Base-by-base conservation (phyloP, 2,888 invertebrate species). In the Carabus problematicus region DNA sequence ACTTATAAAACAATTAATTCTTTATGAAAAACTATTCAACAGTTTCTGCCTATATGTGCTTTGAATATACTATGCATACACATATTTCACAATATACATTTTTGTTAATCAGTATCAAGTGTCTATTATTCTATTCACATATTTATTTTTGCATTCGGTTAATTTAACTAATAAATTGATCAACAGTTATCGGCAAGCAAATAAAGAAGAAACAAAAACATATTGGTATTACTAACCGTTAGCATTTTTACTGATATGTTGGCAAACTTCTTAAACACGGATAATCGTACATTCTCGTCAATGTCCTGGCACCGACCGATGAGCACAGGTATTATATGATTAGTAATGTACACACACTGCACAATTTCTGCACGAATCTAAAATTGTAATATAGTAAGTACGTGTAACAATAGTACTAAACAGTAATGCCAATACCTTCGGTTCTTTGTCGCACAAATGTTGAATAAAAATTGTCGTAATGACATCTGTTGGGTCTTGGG, bases 231-330 rank as follows among this genome's bases (percentile, higher is more conserved):
- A 29, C 29, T 29, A 29, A 66, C 66, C 40, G 40, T 56, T 11
- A 64, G 56, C 14, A 42, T 56, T 29, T 64, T 55, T 6, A 55
- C 55, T 12, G 64, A 59, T 18, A 66, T 66, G 29, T 59, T 43
- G 8, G 59, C 58, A 47, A 59, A 29, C 49, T 47, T 66, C 49
- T 59, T 66, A 39, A 45, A 66, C 9, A 18, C 41, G 8, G 66
- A 49, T 8, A 66, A 14, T 41, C 66, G 47, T 16, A 66, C 66
- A 4, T 45, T 58, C 40, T 58, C 59, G 43, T 66, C 66, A n/a
- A 59, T 12, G 40, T 66, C 66, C 47, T 59, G 14, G 12, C 58
- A 58, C 3, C 66, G 66, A 8, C 9, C 18, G n/a, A 66, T 39
- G 11, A 66, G 45, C 18, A 40, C 41, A 11, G n/a, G 11, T 16